These are phyloP conservation scores for Latrodectus elegans DNA, from an alignment of 2,888 invertebrate species.

Conservation along the genomic window DNA sequence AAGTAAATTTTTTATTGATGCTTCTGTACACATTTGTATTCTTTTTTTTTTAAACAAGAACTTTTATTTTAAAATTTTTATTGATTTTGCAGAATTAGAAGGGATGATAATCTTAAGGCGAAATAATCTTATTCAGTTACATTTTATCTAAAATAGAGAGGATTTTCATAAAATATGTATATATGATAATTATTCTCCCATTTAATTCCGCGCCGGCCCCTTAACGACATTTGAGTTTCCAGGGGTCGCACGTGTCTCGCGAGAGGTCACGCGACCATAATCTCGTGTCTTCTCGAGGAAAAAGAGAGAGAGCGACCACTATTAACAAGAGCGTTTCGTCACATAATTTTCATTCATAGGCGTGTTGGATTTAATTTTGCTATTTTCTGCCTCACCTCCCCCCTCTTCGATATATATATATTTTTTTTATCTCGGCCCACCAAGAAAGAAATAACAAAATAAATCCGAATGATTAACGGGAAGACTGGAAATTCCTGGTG, in stretches of 20 bases:
- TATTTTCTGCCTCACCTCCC: constrained; percentile 4
- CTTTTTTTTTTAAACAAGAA: too few relatives aligned
- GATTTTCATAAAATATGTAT: constrained; percentile 3
- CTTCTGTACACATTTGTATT: too few relatives aligned
- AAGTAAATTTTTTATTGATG: too few relatives aligned
- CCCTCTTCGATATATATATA: neutral
- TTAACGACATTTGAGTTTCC: constrained; percentile 19
- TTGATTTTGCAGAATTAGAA: too few relatives aligned
- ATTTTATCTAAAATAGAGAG: too few relatives aligned
- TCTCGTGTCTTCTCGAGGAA: constrained; percentile 37
- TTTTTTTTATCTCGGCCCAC: neutral
- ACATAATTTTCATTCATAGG: constrained; percentile 64
- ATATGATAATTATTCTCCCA: neutral
- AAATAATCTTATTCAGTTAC: neutral
- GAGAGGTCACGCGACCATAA: constrained; percentile 46
- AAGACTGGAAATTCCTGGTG: constrained; percentile 19
- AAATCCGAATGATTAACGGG: constrained; percentile 27
- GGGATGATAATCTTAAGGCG: neutral
- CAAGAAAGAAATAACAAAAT: constrained; percentile 17
- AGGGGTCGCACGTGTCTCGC: constrained; percentile 55
- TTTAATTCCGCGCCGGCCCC: constrained; percentile 40
- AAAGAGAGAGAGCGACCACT: neutral
- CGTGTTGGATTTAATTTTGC: constrained; percentile 59
- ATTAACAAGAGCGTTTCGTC: constrained; percentile 55
- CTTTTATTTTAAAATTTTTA: too few relatives aligned